A percentile compares a stretch with the other conserved stretches of the same genome.
Evolutionary conservation across 1,140 invertebrate genomes (phyloP).

Genomic region (Bombus affinis): DNA sequence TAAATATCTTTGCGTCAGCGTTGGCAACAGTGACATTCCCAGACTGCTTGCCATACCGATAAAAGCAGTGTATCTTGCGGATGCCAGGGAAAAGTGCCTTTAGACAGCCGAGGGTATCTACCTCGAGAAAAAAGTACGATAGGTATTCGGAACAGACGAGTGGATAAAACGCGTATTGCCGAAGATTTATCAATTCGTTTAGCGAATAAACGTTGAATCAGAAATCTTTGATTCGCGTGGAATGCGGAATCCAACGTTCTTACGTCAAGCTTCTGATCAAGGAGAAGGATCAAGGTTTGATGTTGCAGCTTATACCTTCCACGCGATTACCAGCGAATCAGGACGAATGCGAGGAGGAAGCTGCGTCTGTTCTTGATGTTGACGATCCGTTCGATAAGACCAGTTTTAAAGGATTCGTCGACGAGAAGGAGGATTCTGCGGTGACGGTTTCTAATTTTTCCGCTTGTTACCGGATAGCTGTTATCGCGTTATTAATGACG

Average conservation of each 20-base stretch:
- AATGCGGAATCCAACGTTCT: neutral
- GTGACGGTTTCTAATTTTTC: constrained; percentile 31
- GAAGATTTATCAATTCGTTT: constrained; percentile 22
- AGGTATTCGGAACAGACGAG: constrained; percentile 53
- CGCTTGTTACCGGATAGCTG: constrained; percentile 23
- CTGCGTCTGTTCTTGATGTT: neutral
- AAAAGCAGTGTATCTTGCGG: constrained; percentile 61
- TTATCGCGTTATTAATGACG: constrained; percentile 38
- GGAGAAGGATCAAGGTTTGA: neutral
- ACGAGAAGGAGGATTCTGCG: neutral
- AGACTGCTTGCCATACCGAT: constrained; percentile 58
- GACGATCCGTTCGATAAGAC: neutral
- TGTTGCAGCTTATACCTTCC: neutral
- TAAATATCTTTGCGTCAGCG: constrained; percentile 48
- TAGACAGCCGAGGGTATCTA: constrained; percentile 60
- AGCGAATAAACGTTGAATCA: neutral
- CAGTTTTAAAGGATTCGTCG: neutral
- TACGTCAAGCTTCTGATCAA: too few relatives aligned
- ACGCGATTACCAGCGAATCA: neutral
- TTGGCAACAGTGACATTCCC: constrained; percentile 56
- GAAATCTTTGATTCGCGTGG: neutral
- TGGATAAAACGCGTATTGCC: constrained; percentile 51
- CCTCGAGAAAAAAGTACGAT: constrained; percentile 30
- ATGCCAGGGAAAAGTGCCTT: constrained; percentile 61
- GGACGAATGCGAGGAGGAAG: neutral